Percentiles rank a stretch among this genome's conserved stretches.
phyloP scores from a whole-genome alignment of 1,140 invertebrate genomes.

The Plodia interpunctella region DNA sequence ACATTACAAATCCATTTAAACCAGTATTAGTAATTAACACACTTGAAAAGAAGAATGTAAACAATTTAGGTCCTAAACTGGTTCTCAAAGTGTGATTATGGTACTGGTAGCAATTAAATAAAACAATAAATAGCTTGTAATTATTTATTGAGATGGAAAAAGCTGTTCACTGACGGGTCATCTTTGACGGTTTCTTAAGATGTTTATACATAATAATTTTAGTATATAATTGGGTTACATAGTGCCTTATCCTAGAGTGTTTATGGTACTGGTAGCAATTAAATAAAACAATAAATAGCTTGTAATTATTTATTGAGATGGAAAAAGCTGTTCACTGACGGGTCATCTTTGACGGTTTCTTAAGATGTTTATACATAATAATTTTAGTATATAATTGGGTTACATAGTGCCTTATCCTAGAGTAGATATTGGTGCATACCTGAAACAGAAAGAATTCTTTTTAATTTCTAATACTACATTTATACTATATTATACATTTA shows the following conservation, averaged over 20 bases:
- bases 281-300: not conserved
- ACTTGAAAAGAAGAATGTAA: too few species aligned
- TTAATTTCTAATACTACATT: not conserved
- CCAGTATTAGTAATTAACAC: too few species aligned
- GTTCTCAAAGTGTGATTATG: too few species aligned
- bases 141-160: constrained; percentile 36
- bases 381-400: constrained; percentile 38
- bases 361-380: constrained; percentile 35
- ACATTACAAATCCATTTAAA: too few species aligned
- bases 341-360: constrained; percentile 64
- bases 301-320: constrained; percentile 38
- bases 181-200: constrained; percentile 60
- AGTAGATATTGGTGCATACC: constrained; percentile 28
- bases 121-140: constrained; percentile 11
- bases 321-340: constrained; percentile 30
- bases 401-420: constrained; percentile 56
- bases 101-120: too few species aligned
- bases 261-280: too few species aligned
- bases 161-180: constrained; percentile 40
- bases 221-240: constrained; percentile 35
- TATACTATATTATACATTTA: not conserved
- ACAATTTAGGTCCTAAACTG: too few species aligned
- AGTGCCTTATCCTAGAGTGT: constrained; percentile 61
- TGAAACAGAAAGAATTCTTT: constrained; percentile 38
- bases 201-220: constrained; percentile 39